Conservation (phyloP, 2,113 vertebrate species). For the Mus spicilegus region DNA sequence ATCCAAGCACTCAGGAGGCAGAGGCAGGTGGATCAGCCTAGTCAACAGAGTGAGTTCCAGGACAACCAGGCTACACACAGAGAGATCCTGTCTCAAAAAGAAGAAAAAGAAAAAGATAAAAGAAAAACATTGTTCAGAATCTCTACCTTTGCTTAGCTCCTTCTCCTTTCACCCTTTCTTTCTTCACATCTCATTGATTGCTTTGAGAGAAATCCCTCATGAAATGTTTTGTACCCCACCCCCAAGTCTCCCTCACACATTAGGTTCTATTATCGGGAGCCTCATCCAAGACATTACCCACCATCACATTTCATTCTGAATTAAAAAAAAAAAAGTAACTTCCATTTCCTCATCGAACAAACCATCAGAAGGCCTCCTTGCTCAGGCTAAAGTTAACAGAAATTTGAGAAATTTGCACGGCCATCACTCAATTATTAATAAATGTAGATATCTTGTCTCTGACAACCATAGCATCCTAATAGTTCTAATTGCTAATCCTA, state of each 20-base stretch:
- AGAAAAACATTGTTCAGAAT: neutral
- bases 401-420: neutral
- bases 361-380: slow-evolving; percentile 1
- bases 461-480: neutral
- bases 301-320: slow-evolving; percentile 21
- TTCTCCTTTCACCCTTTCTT: neutral
- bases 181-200: neutral
- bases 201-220: neutral
- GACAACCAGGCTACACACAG: neutral
- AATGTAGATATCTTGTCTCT: slow-evolving; percentile 22
- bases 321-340: neutral
- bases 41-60: neutral
- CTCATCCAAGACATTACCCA: neutral
- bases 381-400: slow-evolving; percentile 18
- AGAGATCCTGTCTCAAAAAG: neutral
- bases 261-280: neutral
- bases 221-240: neutral
- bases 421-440: neutral
- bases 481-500: slow-evolving; percentile 38
- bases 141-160: neutral
- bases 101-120: neutral
- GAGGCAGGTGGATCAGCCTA: neutral
- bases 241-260: neutral
- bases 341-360: slow-evolving; percentile 22
- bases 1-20: neutral